Evolutionary conservation across 2,113 vertebrate genomes (phyloP).

Genomic region (Petromus typicus): DNA sequence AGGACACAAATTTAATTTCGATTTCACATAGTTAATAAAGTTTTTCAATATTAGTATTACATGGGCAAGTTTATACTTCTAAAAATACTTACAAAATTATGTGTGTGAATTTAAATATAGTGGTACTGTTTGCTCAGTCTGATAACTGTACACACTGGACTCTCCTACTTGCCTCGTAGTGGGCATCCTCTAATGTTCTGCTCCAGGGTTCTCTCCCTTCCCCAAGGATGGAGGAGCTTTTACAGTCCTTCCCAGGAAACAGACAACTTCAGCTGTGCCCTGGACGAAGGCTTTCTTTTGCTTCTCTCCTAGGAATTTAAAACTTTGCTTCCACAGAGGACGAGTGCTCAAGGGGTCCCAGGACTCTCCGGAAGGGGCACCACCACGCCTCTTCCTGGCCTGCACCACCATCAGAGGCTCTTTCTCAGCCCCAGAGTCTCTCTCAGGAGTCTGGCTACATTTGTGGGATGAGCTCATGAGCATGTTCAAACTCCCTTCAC

Average conservation of each 20-base stretch:
- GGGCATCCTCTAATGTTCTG: background rate
- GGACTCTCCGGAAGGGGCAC: background rate
- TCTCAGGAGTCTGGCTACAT: background rate
- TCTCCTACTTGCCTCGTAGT: background rate
- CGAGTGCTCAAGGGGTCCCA: background rate
- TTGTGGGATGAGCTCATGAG: background rate
- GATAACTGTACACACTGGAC: background rate
- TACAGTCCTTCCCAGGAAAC: background rate
- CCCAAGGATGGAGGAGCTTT: background rate
- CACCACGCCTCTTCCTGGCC: background rate
- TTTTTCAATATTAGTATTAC: background rate
- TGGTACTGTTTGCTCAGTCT: background rate
- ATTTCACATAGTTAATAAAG: background rate
- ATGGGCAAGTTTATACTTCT: background rate
- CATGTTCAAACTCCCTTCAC: no score
- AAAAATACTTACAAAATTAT: background rate
- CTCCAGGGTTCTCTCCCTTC: background rate
- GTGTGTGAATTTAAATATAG: background rate
- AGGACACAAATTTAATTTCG: background rate
- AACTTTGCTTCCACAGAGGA: background rate
- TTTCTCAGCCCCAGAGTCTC: background rate
- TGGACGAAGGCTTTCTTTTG: background rate
- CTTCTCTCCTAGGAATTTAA: background rate
- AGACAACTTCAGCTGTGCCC: background rate
- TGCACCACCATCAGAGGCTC: background rate